phyloP scores from a whole-genome alignment of 2,888 invertebrate genomes.

The Ceriagrion tenellum region DNA sequence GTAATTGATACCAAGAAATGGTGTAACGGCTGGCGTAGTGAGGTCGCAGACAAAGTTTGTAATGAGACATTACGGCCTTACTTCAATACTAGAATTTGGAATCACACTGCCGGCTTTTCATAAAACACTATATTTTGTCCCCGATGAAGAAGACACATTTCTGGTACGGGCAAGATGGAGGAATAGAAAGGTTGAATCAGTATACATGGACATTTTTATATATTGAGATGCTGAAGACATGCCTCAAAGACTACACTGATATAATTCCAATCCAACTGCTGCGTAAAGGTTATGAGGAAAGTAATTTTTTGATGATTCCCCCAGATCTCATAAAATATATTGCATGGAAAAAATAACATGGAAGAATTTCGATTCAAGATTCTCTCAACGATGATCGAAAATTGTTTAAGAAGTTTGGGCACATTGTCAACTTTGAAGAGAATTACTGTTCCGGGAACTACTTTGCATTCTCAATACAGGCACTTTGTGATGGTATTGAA shows the following conservation, averaged over 20 bases:
- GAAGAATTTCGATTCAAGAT: neutral
- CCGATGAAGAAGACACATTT: neutral
- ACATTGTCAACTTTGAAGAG: neutral
- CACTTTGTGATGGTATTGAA: neutral
- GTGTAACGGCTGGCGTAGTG: neutral
- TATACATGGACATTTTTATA: slow-evolving; percentile 7
- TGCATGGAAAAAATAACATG: neutral
- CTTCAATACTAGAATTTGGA: neutral
- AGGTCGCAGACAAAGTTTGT: neutral
- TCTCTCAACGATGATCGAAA: neutral
- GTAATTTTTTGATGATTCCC: neutral
- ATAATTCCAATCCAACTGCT: neutral
- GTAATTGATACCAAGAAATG: neutral
- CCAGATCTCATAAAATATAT: no score
- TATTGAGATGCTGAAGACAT: neutral
- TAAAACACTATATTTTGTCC: neutral
- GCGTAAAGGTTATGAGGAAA: neutral
- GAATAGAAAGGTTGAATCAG: neutral
- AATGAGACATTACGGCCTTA: neutral
- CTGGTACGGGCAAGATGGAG: neutral
- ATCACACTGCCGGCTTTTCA: neutral
- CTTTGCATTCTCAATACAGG: neutral
- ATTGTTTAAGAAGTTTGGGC: neutral
- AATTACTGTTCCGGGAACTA: neutral
- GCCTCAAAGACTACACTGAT: neutral